Evolutionary conservation across 1,140 invertebrate genomes (phyloP), one percentile per base, ranked within the genome.

Genomic region (Nasonia giraulti): DNA sequence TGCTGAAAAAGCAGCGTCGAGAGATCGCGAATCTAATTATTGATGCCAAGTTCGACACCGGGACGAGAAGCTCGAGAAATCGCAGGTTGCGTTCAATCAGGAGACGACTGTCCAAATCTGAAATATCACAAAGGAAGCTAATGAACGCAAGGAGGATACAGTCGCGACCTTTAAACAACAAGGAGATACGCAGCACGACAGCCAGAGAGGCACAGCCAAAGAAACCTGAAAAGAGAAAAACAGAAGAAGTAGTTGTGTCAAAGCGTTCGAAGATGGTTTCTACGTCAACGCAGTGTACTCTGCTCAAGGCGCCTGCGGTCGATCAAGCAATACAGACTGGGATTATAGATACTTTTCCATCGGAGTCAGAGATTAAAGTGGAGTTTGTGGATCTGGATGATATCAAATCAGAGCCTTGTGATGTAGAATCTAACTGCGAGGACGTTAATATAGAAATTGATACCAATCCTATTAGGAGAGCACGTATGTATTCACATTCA

Each of bases 11-110:
- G 75, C 87, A 89, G 33, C 86, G 88, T 11, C 83, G 90, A 50
- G 91, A 92, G 83, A 88, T 92, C 1, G 88, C 90, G 4, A 92
- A 92, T 85, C 84, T 92, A 40, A 87, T 84, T 2, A 92, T 92
- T 82, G 89, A 92, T 80, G 91, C 90, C 0, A 92, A 91, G 86
- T 89, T 92, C 14, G 87, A 88, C 78, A 87, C 91, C 0, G 86
- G 87, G 11, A 87, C 86, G 11, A 87, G 90, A n/a, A 88, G 89
- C 1, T 88, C 89, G 0, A 85, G 89, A 20, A 90, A 88, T 37
- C 83, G 90, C 33, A 88, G 68, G 20, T 62, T 62, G 17, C 55
- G 55, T 14, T 87, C 81, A 8, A 40, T n/a, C 14, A 85, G 31
- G 20, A 84, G 80, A 78, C 40, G 76, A 55, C 37, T 87, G 27